Evolutionary conservation across 2,113 vertebrate species (phyloP), one percentile per base, ranked within the genome.

Genomic region (Dipodomys ordii): DNA sequence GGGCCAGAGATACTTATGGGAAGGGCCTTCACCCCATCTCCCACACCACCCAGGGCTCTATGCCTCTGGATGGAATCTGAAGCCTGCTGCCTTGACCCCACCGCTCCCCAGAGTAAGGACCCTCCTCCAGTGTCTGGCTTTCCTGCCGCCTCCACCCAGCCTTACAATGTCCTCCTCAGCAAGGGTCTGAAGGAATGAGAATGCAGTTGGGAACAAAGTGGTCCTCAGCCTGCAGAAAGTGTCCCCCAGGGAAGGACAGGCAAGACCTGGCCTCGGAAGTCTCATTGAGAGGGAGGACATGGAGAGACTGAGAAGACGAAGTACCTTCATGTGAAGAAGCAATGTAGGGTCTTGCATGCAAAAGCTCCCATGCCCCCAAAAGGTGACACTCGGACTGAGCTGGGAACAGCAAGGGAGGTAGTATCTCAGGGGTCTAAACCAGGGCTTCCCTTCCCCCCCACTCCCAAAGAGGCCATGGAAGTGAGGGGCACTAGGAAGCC

Each of bases 401-500:
- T 3, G 7, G 16, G 82, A 10, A 25, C 30, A 35, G 15, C 32
- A 46, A 79, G 9, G 7, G 13, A 65, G 73, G 72, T 35, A 12
- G 49, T 5, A 19, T 69, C 57, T 62, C 12, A 0, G 15, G 76
- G 2, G 28, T 18, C 28, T 46, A 32, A 57, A 53, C 65, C 2
- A 5, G 11, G 74, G 30, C 39, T n/a, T 13, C 23, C 10, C 32
- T 11, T 10, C 20, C 15, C 12, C 53, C 53, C 53, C 12, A 35
- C n/a, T 15, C 53, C 11, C 18, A 32, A 23, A 71, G 39, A 11
- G 22, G 60, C 65, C 11, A 2, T 6, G 1, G 1, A 0, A n/a
- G 8, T 15, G 35, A 30, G 53, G 27, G 44, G n/a, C 7, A 13
- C 68, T 3, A 7, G 39, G 28, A 22, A 78, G 25, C 32, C 5